A percentile compares a stretch with the other conserved stretches of the same genome.
phyloP scores from a whole-genome alignment of 1,140 invertebrate genomes.

The Lepidurus couesii region DNA sequence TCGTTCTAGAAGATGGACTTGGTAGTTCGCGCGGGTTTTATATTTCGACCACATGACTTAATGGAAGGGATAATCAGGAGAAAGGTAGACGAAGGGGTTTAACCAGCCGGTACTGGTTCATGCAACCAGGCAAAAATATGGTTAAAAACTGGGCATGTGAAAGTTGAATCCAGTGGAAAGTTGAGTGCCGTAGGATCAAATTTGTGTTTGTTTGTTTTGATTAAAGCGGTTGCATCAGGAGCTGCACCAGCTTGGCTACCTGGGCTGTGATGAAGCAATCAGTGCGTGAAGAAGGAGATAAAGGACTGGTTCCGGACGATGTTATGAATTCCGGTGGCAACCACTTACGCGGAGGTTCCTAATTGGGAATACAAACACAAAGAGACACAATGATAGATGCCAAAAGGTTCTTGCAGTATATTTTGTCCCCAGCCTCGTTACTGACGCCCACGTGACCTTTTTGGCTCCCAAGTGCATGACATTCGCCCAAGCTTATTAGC shows the following conservation, averaged over 20 bases:
- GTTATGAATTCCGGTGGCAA: slow-evolving; percentile 4
- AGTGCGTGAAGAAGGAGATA: slow-evolving; percentile 20
- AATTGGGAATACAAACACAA: not conserved
- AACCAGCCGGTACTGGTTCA: slow-evolving; percentile 7
- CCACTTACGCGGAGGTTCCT: slow-evolving; percentile 7
- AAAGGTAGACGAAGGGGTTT: not conserved
- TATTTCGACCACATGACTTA: not conserved
- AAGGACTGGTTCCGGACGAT: slow-evolving; percentile 4
- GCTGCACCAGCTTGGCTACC: slow-evolving; percentile 12
- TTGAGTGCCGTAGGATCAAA: not conserved
- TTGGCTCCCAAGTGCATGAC: not conserved
- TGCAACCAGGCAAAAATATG: slow-evolving; percentile 2
- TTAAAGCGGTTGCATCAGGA: not conserved
- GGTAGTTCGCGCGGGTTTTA: not conserved
- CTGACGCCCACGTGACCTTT: not conserved
- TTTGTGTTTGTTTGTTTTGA: not conserved
- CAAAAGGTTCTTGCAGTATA: not conserved
- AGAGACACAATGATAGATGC: slow-evolving; percentile 5
- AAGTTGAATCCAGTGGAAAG: not conserved
- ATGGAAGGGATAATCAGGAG: not conserved
- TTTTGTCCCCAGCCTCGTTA: not conserved
- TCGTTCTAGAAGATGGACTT: not conserved
- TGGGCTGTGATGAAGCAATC: slow-evolving; percentile 11
- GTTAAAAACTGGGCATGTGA: not conserved
- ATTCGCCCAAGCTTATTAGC: not conserved